Base-by-base conservation (phyloP, 64 coral and sea anemone genomes). In the Montipora foliosa region DNA sequence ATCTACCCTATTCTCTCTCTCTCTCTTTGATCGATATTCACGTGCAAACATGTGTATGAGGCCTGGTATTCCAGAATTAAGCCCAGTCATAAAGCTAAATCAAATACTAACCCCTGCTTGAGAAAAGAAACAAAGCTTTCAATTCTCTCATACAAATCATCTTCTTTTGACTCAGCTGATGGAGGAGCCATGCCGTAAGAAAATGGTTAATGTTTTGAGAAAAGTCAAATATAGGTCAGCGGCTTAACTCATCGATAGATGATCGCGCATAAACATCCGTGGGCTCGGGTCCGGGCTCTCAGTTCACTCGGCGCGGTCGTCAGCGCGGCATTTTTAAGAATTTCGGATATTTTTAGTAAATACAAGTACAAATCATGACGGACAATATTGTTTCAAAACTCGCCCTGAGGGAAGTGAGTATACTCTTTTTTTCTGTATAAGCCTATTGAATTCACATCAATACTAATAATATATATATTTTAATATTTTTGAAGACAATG, bases 111-210 rank as follows among this genome's bases (percentile, higher is more conserved):
- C 92, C 92, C 84, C 78, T 93, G 92, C 22, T 93, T 93, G 12
- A 93, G 74, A 22, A 57, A 77, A 48, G 92, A 88, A 59, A 93
- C 78, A 88, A 72, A 93, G n/a, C 74, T 93, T 47, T 87, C 92
- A 15, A 93, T 93, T 87, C 87, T 87, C 25, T 93, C 92, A 29
- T 68, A 67, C 77, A 93, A 78, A 44, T 93, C 92, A 71, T 93
- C 92, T 79, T 87, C 91, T 79, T 87, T 87, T 6, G 76, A 61
- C 4, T 93, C 92, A 59, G 14, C 76, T 46, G 76, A 78, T 7
- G 92, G 82, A 9, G 81, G 80, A 16, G 70, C 53, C 47, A 88
- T 87, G 37, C 37, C 37, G 37, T 37, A 37, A 37, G 37, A 37
- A 37, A 37, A 37, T 37, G 37, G 37, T 0, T 1, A 37, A 37